Evolutionary conservation across 2,888 invertebrate species (phyloP).

Genomic region (Perizoma affinitatum): DNA sequence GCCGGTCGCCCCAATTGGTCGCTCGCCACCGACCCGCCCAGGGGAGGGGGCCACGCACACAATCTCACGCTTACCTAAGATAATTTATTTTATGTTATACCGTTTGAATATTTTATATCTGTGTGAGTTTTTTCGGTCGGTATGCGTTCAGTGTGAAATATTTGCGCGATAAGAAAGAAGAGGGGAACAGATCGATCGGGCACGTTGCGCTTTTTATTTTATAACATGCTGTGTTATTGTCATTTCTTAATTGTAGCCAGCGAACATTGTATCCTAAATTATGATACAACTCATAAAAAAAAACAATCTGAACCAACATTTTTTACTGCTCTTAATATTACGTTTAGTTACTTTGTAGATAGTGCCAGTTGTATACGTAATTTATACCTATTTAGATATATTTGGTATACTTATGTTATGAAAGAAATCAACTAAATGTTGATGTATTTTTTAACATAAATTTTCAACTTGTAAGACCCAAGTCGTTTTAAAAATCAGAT

Average conservation of each 20-base stretch:
- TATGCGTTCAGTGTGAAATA: slow-evolving; percentile 84
- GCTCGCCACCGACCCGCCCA: slow-evolving; percentile 72
- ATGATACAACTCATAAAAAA: neutral
- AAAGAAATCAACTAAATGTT: no score
- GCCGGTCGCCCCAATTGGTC: slow-evolving; percentile 84
- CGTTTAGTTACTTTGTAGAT: no score
- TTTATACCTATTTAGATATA: no score
- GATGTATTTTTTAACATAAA: no score
- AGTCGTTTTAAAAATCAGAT: no score
- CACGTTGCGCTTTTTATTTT: slow-evolving; percentile 80
- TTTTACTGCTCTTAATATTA: no score
- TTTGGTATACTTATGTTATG: no score
- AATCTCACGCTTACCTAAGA: slow-evolving; percentile 78
- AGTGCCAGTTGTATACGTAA: no score
- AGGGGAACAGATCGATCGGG: slow-evolving; percentile 83
- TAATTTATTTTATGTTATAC: slow-evolving; percentile 84
- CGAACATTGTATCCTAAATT: slow-evolving; percentile 1
- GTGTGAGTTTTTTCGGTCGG: slow-evolving; percentile 83
- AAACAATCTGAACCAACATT: no score
- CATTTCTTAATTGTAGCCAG: slow-evolving; percentile 38
- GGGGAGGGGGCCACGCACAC: slow-evolving; percentile 80
- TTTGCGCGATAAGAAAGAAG: slow-evolving; percentile 84
- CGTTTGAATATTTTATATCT: slow-evolving; percentile 84
- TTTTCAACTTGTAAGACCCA: no score
- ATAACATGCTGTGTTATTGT: slow-evolving; percentile 65